Percentiles rank a stretch among this genome's conserved stretches.
These are phyloP conservation scores for Tipula helvola DNA, from an alignment of 2,888 invertebrate species.

Conservation along the genomic window DNA sequence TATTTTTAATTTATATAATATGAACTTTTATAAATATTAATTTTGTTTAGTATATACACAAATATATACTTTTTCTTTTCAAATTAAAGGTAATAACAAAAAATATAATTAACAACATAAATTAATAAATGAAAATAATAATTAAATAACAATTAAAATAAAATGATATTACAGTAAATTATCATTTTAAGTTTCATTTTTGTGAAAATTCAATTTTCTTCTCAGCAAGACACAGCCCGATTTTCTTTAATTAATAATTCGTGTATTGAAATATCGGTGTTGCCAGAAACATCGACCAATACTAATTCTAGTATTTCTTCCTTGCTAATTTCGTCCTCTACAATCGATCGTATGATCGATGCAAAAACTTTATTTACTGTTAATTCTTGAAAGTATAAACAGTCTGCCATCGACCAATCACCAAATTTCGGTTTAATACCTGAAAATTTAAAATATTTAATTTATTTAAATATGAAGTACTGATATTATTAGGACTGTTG, in stretches of 20 bases:
- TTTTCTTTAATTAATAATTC: slow-evolving; percentile 49
- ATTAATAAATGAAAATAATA: not conserved
- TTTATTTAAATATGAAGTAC: not conserved
- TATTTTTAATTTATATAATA: not conserved
- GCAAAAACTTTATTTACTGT: slow-evolving; percentile 58
- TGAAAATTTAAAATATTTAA: slow-evolving; percentile 20
- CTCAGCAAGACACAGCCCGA: slow-evolving; percentile 33
- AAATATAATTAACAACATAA: not conserved
- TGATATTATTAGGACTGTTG: slow-evolving; percentile 11
- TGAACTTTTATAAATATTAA: not conserved
- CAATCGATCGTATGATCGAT: slow-evolving; percentile 49
- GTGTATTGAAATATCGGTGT: slow-evolving; percentile 53
- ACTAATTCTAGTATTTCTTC: slow-evolving; percentile 52
- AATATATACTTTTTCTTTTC: not conserved
- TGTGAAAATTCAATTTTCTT: not conserved
- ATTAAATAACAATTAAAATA: not conserved
- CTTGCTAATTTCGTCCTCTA: slow-evolving; percentile 45
- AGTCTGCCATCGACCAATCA: slow-evolving; percentile 46
- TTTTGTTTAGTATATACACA: not conserved
- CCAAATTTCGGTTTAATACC: slow-evolving; percentile 39
- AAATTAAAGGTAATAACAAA: not conserved
- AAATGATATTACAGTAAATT: not conserved
- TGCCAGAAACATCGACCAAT: slow-evolving; percentile 57
- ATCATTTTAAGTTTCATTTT: not conserved
- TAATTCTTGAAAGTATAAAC: slow-evolving; percentile 56